Evolutionary conservation across 2,888 invertebrate genomes (phyloP), one percentile per base, ranked within the genome.

Genomic region (Tetramorium bicarinatum): DNA sequence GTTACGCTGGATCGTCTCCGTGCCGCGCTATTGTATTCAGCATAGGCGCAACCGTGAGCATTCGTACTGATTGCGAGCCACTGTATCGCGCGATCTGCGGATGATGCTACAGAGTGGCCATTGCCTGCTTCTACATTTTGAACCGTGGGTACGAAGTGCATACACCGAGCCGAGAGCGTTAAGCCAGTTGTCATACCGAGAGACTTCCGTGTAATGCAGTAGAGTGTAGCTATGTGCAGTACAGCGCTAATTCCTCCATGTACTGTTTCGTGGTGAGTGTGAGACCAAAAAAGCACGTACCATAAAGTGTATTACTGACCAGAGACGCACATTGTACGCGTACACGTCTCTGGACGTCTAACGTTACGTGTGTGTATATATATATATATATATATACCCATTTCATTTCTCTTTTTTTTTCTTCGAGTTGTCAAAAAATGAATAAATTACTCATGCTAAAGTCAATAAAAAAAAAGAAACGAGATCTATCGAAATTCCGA

Each of bases 21-120:
- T 44, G 38, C 18, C 62, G 15, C 49, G 15, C 41, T 18, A 64
- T 77, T 82, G 79, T 34, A 34, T 82, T 66, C 47, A 34, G 49
- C 44, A 7, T 34, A 41, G 52, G 25, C 29, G 2, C 52, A 67
- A 29, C 69, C 69, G 38, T 34, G 79, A 79, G 34, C 41, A 72
- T 59, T 72, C 79, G 34, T 47, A 49, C 79, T 38, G 59, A 79
- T 79, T 79, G 79, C 38, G 74, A 79, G 79, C 47, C 79, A 59
- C 72, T 59, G 59, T 47, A 54, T 41, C 69, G 44, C 41, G 25
- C n/a, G 47, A 64, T 29, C 29, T 44, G 54, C 52, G 44, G 72
- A 47, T 72, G 79, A 79, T 59, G 47, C 34, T 34, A 47, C 59
- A 18, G 25, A 34, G 54, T 49, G 62, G 62, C 25, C 49, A 25